phyloP scores from a whole-genome alignment of 2,113 vertebrate species.

The Microcebus tavaratra region DNA sequence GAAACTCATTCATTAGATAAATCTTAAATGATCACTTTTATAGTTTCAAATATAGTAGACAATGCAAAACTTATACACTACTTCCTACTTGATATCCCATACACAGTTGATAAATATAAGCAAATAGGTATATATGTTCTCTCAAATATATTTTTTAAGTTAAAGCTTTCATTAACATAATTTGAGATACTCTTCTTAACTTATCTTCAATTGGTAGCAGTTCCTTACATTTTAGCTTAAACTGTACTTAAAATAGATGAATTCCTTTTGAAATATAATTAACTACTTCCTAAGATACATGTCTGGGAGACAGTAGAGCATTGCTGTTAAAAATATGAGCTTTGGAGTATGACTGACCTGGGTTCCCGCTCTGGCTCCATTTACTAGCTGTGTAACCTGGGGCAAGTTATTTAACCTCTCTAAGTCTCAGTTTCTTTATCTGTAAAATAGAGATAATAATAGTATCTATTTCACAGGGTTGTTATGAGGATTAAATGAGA shows the following conservation, averaged over 20 bases:
- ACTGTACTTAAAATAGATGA: constrained; percentile 35
- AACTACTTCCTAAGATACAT: constrained; percentile 7
- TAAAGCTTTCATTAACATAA: constrained; percentile 27
- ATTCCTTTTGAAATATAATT: constrained; percentile 10
- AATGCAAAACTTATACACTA: constrained; percentile 36
- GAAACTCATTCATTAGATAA: constrained; percentile 24
- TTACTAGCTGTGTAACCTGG: constrained; percentile 70
- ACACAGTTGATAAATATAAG: constrained; percentile 31
- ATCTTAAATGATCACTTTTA: constrained; percentile 28
- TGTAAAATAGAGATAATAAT: constrained; percentile 70
- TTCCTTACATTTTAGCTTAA: constrained; percentile 32
- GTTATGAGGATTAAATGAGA: constrained; percentile 52
- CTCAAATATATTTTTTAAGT: constrained; percentile 9
- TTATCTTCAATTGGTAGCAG: background rate
- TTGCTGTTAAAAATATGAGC: constrained; percentile 15
- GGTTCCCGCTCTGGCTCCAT: constrained; percentile 53
- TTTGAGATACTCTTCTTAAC: constrained; percentile 25
- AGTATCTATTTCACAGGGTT: constrained; percentile 60
- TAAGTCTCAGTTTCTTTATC: constrained; percentile 70
- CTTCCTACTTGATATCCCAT: constrained; percentile 17
- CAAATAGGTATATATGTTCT: background rate
- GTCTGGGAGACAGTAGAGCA: constrained; percentile 51
- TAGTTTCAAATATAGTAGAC: constrained; percentile 19
- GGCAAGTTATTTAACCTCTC: constrained; percentile 70
- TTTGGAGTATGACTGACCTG: constrained; percentile 56